Conservation (phyloP, 1,140 invertebrate species). For the Ruditapes philippinarum region DNA sequence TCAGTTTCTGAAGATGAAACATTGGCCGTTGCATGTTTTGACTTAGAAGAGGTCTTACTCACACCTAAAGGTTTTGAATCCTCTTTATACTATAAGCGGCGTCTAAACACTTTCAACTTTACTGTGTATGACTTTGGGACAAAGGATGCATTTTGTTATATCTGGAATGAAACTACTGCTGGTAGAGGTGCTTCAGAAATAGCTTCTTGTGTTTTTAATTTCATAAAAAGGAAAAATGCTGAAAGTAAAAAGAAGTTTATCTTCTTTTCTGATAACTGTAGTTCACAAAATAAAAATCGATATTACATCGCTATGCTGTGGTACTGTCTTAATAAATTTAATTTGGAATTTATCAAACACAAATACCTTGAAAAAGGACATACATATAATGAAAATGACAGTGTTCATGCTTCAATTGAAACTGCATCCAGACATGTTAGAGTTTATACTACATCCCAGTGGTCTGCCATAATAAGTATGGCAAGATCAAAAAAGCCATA, state of each 20-base stretch:
- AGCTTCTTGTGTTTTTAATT: slow-evolving; percentile 9
- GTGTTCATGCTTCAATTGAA: slow-evolving; percentile 24
- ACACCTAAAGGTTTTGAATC: slow-evolving; percentile 11
- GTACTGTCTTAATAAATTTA: slow-evolving; percentile 24
- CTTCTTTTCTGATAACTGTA: slow-evolving; percentile 1
- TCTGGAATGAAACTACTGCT: slow-evolving; percentile 19
- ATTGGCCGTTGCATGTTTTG: slow-evolving; percentile 17
- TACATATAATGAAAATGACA: slow-evolving; percentile 35
- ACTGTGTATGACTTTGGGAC: slow-evolving; percentile 23
- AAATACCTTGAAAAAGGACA: slow-evolving; percentile 43
- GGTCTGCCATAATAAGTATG: slow-evolving; percentile 14
- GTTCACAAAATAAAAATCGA: slow-evolving; percentile 26
- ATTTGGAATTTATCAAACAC: neutral
- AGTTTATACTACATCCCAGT: slow-evolving; percentile 17
- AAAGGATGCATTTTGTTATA: slow-evolving; percentile 11
- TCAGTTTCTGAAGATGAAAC: neutral
- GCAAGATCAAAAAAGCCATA: slow-evolving; percentile 12
- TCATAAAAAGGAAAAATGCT: neutral
- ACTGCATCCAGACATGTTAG: no score
- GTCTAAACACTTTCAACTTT: slow-evolving; percentile 30
- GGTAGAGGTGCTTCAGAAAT: slow-evolving; percentile 24
- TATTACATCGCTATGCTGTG: slow-evolving; percentile 33
- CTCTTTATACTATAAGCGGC: slow-evolving; percentile 9
- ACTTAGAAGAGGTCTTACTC: slow-evolving; percentile 32
- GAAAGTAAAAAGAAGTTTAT: neutral